Conservation (phyloP, 2,797 vertebrate species). For the Micromesistius poutassou region DNA sequence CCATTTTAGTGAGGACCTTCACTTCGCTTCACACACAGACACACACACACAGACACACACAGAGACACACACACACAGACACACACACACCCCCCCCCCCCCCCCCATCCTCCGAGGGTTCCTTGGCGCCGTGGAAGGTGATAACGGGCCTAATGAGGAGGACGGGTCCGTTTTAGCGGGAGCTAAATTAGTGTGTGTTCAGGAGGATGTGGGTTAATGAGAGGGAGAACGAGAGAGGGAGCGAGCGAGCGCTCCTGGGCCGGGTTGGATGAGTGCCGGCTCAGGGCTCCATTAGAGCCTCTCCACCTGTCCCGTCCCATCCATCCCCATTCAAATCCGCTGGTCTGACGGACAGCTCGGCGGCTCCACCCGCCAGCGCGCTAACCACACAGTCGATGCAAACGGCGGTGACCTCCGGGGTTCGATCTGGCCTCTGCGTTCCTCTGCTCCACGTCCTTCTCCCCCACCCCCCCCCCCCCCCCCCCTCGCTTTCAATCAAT, state of each 20-base stretch:
- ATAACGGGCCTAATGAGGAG: constrained; percentile 70
- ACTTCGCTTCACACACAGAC: too few species aligned
- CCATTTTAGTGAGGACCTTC: background rate
- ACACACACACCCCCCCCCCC: background rate
- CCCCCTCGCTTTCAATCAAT: background rate
- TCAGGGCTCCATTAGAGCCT: constrained; percentile 53
- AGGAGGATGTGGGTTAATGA: constrained; percentile 60
- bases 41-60: too few species aligned
- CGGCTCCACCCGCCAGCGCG: too few species aligned
- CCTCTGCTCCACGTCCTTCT: background rate
- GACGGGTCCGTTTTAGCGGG: constrained; percentile 58
- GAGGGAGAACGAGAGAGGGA: background rate
- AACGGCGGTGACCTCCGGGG: background rate
- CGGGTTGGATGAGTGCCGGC: constrained; percentile 55
- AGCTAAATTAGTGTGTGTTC: constrained; percentile 64
- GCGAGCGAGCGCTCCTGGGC: constrained; percentile 14
- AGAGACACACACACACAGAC: too few species aligned
- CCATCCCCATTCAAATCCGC: background rate
- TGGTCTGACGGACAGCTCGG: background rate
- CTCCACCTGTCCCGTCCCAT: constrained; percentile 25
- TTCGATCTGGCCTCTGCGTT: background rate
- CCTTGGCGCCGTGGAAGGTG: constrained; percentile 60
- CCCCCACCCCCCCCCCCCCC: too few species aligned
- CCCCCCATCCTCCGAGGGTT: constrained; percentile 36
- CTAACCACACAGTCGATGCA: background rate